These are phyloP conservation scores for Thereuonema tuberculata DNA, from an alignment of 1,140 invertebrate species.

Conservation along the genomic window DNA sequence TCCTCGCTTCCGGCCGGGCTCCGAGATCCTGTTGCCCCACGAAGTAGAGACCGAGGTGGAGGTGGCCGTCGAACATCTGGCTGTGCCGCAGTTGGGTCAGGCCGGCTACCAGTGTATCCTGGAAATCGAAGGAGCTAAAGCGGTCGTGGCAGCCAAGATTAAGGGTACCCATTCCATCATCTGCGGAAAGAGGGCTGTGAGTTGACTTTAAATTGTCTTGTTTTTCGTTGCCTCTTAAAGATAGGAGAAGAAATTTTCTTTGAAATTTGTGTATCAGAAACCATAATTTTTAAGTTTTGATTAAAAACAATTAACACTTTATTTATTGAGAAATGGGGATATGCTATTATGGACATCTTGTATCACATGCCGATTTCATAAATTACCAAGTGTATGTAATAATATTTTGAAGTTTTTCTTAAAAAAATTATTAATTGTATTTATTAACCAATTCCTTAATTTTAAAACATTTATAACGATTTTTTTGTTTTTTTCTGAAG, in stretches of 20 bases:
- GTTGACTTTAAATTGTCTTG: constrained; percentile 15
- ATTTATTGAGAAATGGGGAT: no score
- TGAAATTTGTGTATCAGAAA: constrained; percentile 1
- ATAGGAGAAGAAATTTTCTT: neutral
- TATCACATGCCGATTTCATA: no score
- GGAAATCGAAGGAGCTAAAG: constrained; percentile 75
- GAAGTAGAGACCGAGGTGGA: constrained; percentile 76
- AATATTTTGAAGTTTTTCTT: no score
- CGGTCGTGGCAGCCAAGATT: constrained; percentile 70
- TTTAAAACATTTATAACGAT: no score
- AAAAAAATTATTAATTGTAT: no score
- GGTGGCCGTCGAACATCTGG: constrained; percentile 76
- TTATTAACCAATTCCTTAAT: no score
- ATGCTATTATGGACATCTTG: no score
- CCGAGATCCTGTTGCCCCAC: constrained; percentile 64
- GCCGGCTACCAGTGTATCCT: constrained; percentile 81
- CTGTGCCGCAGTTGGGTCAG: constrained; percentile 46
- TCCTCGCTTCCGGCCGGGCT: constrained; percentile 53
- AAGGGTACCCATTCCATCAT: constrained; percentile 57
- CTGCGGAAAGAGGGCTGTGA: constrained; percentile 70
- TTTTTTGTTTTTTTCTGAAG: no score
- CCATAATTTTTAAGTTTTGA: no score
- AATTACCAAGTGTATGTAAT: no score
- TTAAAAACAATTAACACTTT: no score
- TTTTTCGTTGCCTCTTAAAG: no score